Evolutionary conservation across 2,888 invertebrate species (phyloP), one percentile per base, ranked within the genome.

Genomic region (Spodoptera littoralis): DNA sequence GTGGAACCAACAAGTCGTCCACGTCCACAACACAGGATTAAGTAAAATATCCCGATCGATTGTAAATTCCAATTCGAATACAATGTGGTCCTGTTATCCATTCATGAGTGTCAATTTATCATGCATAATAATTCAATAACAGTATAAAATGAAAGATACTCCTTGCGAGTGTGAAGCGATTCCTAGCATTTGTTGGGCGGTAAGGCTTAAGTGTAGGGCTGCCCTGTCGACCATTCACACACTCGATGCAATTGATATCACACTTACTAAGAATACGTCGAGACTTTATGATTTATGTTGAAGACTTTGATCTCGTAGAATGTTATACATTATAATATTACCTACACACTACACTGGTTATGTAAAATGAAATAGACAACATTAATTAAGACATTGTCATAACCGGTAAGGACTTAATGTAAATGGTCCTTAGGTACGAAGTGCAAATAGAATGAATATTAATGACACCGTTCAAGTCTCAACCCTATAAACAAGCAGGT

Each of bases 401-500:
- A 24, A 53, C 41, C 30, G 9, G 48, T 36, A 41, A 18, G 13
- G 11, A 42, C 12, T 45, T 41, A 50, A 36, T 18, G 11, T 48
- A n/a, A 42, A 11, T 12, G 22, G 27, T 53, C 11, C 11, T 27
- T 45, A 9, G 13, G 4, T 49, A 22, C 36, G 11, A 1, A 4
- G 43, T 36, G 4, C 2, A 3, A 44, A 47, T 48, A 65, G 49
- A 59, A 57, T 47, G 22, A 47, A 67, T 60, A 57, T 60, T 50
- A 46, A 55, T 47, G 1, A 42, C 13, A 3, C 5, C n/a, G 48
- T 9, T 43, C 50, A 43, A 69, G 73, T 79, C 69, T 61, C 88
- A 88, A 73, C 88, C 89, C 88, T 90, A 87, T 64, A 76, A 80
- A 80, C 75, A 81, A 87, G 85, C 89, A 91, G 91, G 90, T 90